Conservation (phyloP, 2,888 invertebrate genomes). For the Hanleya hanleyi region DNA sequence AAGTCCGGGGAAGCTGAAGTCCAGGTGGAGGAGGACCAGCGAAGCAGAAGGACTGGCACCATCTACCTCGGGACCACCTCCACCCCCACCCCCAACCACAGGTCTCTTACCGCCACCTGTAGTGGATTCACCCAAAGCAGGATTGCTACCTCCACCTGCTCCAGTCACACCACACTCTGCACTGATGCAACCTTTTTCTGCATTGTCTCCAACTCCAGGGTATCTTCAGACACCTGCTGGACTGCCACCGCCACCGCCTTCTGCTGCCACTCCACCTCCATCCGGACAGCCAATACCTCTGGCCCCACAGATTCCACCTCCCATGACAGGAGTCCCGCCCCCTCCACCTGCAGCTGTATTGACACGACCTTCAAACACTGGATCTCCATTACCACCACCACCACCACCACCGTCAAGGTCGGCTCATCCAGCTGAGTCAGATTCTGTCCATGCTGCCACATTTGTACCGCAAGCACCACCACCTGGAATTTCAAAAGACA, state of each 20-base stretch:
- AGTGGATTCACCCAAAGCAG: conserved; percentile 21
- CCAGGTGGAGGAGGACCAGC: conserved; percentile 61
- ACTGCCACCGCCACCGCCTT: conserved; percentile 14
- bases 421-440: too few relatives aligned
- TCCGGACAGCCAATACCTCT: too few relatives aligned
- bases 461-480: too few relatives aligned
- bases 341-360: conserved; percentile 4
- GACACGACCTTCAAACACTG: neutral
- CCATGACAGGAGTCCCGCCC: too few relatives aligned
- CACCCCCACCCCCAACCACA: conserved; percentile 24
- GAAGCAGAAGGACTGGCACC: conserved; percentile 50
- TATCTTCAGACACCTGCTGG: conserved; percentile 25
- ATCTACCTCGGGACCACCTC: conserved; percentile 15
- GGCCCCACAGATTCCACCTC: too few relatives aligned
- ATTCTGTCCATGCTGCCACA: too few relatives aligned
- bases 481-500: too few relatives aligned
- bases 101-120: conserved; percentile 21
- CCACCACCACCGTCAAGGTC: too few relatives aligned
- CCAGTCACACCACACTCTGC: conserved; percentile 13
- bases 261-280: conserved; percentile 5
- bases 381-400: neutral
- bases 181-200: neutral
- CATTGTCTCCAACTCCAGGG: conserved; percentile 23
- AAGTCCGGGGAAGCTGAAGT: conserved; percentile 58
- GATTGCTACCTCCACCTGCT: neutral